Conservation (phyloP, 2,113 vertebrate species). For the Chrysemys picta region DNA sequence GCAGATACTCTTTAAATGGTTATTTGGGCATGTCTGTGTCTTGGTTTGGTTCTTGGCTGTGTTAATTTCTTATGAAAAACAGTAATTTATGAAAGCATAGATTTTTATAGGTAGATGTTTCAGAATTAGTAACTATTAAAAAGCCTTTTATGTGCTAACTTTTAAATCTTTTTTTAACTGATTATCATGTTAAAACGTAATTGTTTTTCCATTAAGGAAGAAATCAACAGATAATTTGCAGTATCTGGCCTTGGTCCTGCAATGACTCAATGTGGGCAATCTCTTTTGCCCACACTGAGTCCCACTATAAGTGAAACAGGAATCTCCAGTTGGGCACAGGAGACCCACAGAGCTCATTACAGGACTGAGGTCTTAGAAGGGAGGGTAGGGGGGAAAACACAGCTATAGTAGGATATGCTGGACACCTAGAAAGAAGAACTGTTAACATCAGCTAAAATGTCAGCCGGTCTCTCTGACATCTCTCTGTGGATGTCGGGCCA, state of each 20-base stretch:
- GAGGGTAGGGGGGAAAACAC: not conserved
- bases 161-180: not conserved
- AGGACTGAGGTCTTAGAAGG: not conserved
- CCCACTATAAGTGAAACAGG: not conserved
- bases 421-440: constrained; percentile 41
- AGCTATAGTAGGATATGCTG: not conserved
- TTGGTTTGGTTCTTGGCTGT: not conserved
- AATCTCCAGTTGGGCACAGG: not conserved
- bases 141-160: not conserved
- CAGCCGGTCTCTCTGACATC: not conserved
- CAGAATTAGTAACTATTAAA: not conserved
- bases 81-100: not conserved
- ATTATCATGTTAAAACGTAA: not conserved
- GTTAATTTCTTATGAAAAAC: not conserved
- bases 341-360: not conserved
- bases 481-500: not conserved
- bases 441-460: constrained; percentile 28
- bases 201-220: not conserved
- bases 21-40: not conserved
- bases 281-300: not conserved
- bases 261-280: not conserved
- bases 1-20: not conserved
- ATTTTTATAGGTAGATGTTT: not conserved
- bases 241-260: not conserved
- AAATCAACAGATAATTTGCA: not conserved